Evolutionary conservation across 2,888 invertebrate genomes (phyloP), one percentile per base, ranked within the genome.

Genomic region (Dromius quadrimaculatus): DNA sequence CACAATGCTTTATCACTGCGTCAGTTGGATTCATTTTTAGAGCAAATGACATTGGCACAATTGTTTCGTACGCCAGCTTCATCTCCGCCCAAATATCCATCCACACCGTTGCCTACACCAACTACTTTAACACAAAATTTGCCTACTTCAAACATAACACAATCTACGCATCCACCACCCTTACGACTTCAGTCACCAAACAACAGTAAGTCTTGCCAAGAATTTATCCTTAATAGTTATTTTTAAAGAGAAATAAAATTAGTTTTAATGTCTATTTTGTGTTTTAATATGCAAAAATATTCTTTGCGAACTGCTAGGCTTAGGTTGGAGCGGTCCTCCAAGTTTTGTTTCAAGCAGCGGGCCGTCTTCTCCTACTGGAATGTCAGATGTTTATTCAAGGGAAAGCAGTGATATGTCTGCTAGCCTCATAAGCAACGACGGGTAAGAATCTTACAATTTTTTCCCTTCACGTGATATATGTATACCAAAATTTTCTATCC

Each of bases 1-100:
- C 98, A 99, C 87, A 98, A 99, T 84, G 95, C 97, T 54, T 85
- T 98, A 75, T 97, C 97, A 59, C 86, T 97, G 79, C 90, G 92
- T 43, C 96, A 98, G 81, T 85, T 98, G 77, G 97, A 98, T 82
- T 86, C 84, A 45, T 98, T 97, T 83, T 85, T 98, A 81, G 93
- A 94, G 78, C 89, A 91, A 76, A 93, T 96, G 87, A 93, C 94
- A 11, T 86, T 88, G 28, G 89, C 90, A 63, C 90, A 91, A 70
- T 83, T 91, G 74, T 89, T 89, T 76, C 87, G 90, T 75, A 90
- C 92, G 28, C 91, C 93, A 62, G 88, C 90, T 64, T 88, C 91
- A 32, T 87, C 91, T 62, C 88, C 92, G 71, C 88, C 91, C 11
- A 89, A 88, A 76, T 86, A 87, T 78, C 87, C 87, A 19, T 88